Conservation (phyloP, 2,797 vertebrate genomes). For the Aselliscus stoliczkanus region DNA sequence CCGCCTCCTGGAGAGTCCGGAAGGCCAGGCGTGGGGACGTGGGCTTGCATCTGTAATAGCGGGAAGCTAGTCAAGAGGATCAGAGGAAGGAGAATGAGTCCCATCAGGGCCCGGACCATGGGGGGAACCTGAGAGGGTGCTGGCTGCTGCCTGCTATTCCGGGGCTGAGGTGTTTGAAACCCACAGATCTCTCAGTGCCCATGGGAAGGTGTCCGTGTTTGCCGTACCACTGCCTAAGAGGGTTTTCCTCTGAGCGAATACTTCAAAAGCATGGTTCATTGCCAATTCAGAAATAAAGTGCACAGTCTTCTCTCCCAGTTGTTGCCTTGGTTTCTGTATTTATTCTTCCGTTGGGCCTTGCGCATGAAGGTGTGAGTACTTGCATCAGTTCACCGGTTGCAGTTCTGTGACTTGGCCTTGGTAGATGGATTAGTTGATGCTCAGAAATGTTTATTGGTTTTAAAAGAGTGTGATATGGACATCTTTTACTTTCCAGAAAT, state of each 20-base stretch:
- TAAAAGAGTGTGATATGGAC: not conserved
- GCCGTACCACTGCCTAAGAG: not conserved
- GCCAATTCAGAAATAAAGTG: not conserved
- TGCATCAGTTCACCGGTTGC: not conserved
- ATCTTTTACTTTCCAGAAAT: not conserved
- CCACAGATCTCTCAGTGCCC: not conserved
- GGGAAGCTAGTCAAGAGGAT: not conserved
- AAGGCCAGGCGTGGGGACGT: not conserved
- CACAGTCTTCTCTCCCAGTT: not conserved
- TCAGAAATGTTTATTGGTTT: not conserved
- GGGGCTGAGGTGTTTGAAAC: not conserved
- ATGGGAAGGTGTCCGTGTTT: rapidly evolving
- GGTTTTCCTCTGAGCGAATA: not conserved
- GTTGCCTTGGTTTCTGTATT: not conserved
- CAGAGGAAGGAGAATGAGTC: not conserved
- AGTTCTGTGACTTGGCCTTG: not conserved
- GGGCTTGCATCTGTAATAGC: not conserved
- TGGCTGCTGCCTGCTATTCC: not conserved
- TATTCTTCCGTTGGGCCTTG: not conserved
- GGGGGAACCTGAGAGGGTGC: not conserved
- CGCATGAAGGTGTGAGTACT: not conserved
- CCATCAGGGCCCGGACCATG: not conserved
- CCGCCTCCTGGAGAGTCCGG: not conserved
- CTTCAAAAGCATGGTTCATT: not conserved
- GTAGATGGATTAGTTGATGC: not conserved